Evolutionary conservation across 37 sponge, comb jelly and placozoan genomes (phyloP).

Genomic region (Spongia lamella): DNA sequence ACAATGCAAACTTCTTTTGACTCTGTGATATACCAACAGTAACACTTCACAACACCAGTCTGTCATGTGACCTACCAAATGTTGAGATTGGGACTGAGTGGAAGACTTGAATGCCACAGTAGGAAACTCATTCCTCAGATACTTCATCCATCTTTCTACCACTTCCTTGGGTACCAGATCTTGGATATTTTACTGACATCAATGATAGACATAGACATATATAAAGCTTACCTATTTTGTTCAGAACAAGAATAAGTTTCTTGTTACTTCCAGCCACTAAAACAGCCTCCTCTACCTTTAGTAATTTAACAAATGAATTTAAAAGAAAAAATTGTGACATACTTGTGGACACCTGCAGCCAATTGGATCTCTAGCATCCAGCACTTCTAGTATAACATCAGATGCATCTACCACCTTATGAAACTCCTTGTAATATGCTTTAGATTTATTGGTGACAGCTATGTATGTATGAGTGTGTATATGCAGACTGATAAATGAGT

Average conservation of each 20-base stretch:
- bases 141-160: conserved; percentile 83
- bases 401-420: conserved; percentile 85
- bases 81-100: conserved; percentile 85
- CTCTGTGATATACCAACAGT: conserved; percentile 48
- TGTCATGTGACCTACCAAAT: conserved; percentile 42
- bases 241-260: conserved; percentile 86
- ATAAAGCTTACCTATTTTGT: conserved; percentile 83
- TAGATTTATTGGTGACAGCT: not conserved
- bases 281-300: conserved; percentile 86
- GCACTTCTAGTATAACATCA: conserved; percentile 93
- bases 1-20: conserved; percentile 53
- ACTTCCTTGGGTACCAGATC: conserved; percentile 86
- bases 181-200: no score
- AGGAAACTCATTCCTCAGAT: conserved; percentile 88
- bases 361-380: conserved; percentile 96
- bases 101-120: conserved; percentile 91
- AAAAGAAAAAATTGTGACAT: no score
- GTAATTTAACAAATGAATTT: not conserved
- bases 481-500: no score
- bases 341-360: conserved; percentile 85
- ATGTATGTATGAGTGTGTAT: no score
- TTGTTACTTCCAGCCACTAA: conserved; percentile 74
- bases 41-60: no score
- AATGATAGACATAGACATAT: not conserved
- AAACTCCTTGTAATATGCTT: conserved; percentile 88